Percentiles rank a stretch among this genome's conserved stretches.
Conservation (phyloP, 2,888 invertebrate genomes). For the Athetis lepigone region DNA sequence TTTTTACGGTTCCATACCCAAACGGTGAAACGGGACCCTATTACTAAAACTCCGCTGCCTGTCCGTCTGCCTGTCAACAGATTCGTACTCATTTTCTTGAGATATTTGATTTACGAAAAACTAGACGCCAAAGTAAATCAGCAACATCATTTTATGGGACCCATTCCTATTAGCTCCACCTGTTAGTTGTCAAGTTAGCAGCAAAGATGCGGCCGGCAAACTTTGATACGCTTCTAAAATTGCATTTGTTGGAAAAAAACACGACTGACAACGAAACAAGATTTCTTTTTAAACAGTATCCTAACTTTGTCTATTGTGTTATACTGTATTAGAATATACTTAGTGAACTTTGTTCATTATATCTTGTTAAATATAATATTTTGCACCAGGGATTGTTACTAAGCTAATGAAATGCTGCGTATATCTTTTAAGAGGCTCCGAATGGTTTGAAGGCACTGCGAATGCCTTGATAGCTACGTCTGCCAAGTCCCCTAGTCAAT, state of each 20-base stretch:
- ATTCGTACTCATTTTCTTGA: background rate
- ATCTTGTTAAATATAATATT: too few species aligned
- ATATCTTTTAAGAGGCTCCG: too few species aligned
- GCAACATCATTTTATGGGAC: background rate
- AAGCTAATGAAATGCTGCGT: too few species aligned
- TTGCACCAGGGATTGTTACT: too few species aligned
- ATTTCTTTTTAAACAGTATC: constrained; percentile 41
- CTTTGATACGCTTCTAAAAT: constrained; percentile 50
- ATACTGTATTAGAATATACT: constrained; percentile 15
- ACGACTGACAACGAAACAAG: constrained; percentile 35
- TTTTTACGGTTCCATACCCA: too few species aligned
- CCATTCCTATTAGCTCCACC: background rate
- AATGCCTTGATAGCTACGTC: too few species aligned
- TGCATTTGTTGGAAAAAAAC: constrained; percentile 50
- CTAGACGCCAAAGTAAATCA: background rate
- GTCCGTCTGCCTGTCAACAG: too few species aligned
- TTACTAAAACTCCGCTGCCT: too few species aligned
- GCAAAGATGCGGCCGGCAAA: constrained; percentile 18
- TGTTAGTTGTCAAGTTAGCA: constrained; percentile 2
- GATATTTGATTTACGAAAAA: background rate
- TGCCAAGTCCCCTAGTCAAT: too few species aligned
- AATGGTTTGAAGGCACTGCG: too few species aligned
- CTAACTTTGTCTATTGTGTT: constrained; percentile 36
- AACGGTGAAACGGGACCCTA: too few species aligned
- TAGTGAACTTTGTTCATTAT: constrained; percentile 30